A percentile compares a stretch with the other conserved stretches of the same genome.
Evolutionary conservation across 2,888 invertebrate species (phyloP).

Genomic region (Pyralis farinalis): DNA sequence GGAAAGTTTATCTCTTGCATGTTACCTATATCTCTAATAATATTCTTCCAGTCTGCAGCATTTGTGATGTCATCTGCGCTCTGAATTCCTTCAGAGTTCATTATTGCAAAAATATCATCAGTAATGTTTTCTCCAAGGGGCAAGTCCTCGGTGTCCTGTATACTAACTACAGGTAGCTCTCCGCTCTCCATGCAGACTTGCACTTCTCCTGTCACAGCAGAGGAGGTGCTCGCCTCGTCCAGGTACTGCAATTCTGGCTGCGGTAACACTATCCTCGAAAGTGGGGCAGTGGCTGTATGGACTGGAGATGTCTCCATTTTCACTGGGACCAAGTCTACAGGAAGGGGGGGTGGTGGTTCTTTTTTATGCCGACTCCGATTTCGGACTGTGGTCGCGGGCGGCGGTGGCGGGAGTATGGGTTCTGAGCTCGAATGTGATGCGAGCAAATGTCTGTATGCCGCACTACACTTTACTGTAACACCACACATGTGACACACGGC

Average conservation of each 20-base stretch:
- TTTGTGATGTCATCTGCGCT: constrained; percentile 73
- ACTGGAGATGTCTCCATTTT: constrained; percentile 61
- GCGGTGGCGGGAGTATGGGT: constrained; percentile 69
- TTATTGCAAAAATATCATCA: constrained; percentile 74
- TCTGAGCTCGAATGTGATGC: constrained; percentile 71
- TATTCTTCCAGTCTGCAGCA: constrained; percentile 74
- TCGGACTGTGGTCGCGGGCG: constrained; percentile 49
- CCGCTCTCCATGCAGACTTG: constrained; percentile 70
- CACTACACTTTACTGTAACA: constrained; percentile 89
- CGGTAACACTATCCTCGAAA: constrained; percentile 63
- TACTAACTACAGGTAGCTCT: constrained; percentile 75
- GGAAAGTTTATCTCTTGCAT: constrained; percentile 72
- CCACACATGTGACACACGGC: constrained; percentile 90
- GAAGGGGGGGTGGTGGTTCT: constrained; percentile 57
- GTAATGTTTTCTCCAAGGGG: constrained; percentile 71
- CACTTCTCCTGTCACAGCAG: constrained; percentile 56
- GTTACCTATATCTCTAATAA: constrained; percentile 71
- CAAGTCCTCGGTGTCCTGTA: constrained; percentile 73
- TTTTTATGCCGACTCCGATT: constrained; percentile 66
- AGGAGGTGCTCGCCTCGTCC: constrained; percentile 54
- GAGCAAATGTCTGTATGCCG: constrained; percentile 87
- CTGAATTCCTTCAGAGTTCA: constrained; percentile 76
- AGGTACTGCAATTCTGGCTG: constrained; percentile 61
- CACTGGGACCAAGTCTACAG: constrained; percentile 51
- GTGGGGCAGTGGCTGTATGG: constrained; percentile 56